Conservation (phyloP, 2,113 vertebrate genomes). For the Sisor rabdophorus region DNA sequence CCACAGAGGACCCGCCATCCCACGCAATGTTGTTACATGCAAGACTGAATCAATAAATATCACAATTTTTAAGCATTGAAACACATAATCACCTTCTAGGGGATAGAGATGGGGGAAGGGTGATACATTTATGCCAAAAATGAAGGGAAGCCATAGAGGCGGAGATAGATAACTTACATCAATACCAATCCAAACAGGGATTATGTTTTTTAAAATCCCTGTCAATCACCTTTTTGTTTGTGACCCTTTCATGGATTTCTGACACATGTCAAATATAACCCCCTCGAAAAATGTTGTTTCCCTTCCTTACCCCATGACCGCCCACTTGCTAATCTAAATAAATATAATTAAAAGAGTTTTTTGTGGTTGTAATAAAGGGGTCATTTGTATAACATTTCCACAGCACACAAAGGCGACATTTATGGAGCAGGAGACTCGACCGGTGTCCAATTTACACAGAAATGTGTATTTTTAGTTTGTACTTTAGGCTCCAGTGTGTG, state of each 20-base stretch:
- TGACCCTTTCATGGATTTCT: slow-evolving; percentile 32
- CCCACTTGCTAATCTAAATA: slow-evolving; percentile 84
- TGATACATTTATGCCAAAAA: slow-evolving; percentile 26
- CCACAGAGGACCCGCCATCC: slow-evolving; percentile 14
- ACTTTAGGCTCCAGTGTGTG: slow-evolving; percentile 61
- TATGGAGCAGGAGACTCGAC: slow-evolving; percentile 81
- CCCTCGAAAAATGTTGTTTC: slow-evolving; percentile 22
- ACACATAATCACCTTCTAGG: slow-evolving; percentile 8
- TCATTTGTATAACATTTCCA: slow-evolving; percentile 99
- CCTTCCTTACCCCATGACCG: slow-evolving; percentile 38
- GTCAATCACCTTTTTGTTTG: slow-evolving; percentile 35
- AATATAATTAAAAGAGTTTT: slow-evolving; percentile 98
- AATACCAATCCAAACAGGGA: slow-evolving; percentile 46
- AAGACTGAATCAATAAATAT: slow-evolving; percentile 44
- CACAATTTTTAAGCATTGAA: slow-evolving; percentile 15
- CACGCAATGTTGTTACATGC: slow-evolving; percentile 43
- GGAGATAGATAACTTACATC: slow-evolving; percentile 31
- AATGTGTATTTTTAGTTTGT: slow-evolving; percentile 90
- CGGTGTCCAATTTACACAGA: slow-evolving; percentile 92
- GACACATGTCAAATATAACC: slow-evolving; percentile 36
- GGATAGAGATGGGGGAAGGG: slow-evolving; percentile 2
- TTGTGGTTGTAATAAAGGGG: slow-evolving; percentile 97
- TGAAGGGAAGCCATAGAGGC: slow-evolving; percentile 13
- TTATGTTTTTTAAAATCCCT: slow-evolving; percentile 44
- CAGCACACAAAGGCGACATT: slow-evolving; percentile 96